Evolutionary conservation across 2,113 vertebrate species (phyloP).

Genomic region (Agapornis roseicollis): DNA sequence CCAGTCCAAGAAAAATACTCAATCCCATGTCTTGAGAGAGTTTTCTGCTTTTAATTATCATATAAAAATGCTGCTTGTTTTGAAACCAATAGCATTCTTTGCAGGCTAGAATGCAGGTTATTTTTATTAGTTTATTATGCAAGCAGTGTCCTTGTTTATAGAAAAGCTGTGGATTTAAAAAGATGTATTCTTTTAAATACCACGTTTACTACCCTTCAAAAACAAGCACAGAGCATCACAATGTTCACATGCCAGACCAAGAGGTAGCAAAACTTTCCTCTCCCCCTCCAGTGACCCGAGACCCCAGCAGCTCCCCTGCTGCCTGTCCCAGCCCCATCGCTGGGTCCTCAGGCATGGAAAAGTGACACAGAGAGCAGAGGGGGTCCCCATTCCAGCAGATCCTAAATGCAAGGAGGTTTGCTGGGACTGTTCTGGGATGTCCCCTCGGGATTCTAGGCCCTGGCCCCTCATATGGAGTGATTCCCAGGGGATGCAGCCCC

Average conservation of each 20-base stretch:
- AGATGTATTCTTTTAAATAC: constrained; percentile 38
- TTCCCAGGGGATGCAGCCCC: accelerated
- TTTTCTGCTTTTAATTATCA: constrained; percentile 69
- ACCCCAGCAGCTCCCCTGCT: background rate
- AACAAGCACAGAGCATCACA: background rate
- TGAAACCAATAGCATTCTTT: constrained; percentile 65
- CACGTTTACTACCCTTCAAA: constrained; percentile 38
- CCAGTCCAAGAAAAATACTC: constrained; percentile 63
- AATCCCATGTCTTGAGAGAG: constrained; percentile 25
- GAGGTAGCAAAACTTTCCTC: background rate
- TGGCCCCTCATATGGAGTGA: accelerated
- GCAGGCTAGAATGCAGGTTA: constrained; percentile 68
- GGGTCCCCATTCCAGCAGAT: accelerated
- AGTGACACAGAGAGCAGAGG: background rate
- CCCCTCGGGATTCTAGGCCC: background rate
- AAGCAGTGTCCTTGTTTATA: constrained; percentile 63
- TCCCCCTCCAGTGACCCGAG: accelerated
- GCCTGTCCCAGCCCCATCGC: background rate
- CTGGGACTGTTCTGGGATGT: background rate
- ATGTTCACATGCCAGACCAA: background rate
- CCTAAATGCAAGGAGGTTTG: background rate
- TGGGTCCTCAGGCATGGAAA: background rate
- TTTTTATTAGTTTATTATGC: constrained; percentile 72
- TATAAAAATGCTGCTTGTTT: constrained; percentile 60
- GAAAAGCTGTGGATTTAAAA: constrained; percentile 35